phyloP scores from a whole-genome alignment of 2,113 vertebrate genomes.

The Sinosuthora webbiana region DNA sequence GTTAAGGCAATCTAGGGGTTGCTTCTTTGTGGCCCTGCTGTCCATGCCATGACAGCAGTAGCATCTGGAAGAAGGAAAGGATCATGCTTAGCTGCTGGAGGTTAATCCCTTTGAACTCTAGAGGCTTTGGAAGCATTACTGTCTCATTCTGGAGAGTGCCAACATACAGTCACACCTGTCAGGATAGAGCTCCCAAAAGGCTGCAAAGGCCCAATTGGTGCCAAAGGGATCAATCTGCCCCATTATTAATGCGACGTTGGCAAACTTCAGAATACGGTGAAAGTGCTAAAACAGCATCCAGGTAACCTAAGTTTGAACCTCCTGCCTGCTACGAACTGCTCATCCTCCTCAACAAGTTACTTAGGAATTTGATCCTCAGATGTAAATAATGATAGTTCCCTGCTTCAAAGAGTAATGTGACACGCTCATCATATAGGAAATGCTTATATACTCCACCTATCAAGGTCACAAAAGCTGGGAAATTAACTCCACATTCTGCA shows the following conservation, averaged over 20 bases:
- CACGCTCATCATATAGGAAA: background rate
- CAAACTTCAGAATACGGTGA: background rate
- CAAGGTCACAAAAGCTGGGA: slow-evolving; percentile 6
- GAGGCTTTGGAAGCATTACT: background rate
- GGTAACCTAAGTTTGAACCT: background rate
- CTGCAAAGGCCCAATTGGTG: rapidly evolving
- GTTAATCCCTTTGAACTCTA: background rate
- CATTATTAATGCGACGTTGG: background rate
- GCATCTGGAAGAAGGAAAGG: background rate
- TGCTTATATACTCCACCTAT: background rate
- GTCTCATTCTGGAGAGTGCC: background rate
- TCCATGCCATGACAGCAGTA: background rate
- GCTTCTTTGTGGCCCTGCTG: background rate
- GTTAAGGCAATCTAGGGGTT: background rate
- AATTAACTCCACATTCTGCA: slow-evolving; percentile 42
- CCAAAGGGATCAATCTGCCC: background rate
- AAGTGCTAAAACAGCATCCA: background rate
- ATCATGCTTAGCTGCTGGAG: background rate
- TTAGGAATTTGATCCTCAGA: background rate
- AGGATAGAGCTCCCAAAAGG: background rate
- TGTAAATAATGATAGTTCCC: background rate
- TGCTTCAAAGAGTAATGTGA: background rate
- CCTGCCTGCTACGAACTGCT: background rate
- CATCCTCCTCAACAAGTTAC: background rate
- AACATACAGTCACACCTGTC: background rate